These are phyloP conservation scores for Apolygus lucorum DNA, from an alignment of 1,140 invertebrate species.

Conservation along the genomic window DNA sequence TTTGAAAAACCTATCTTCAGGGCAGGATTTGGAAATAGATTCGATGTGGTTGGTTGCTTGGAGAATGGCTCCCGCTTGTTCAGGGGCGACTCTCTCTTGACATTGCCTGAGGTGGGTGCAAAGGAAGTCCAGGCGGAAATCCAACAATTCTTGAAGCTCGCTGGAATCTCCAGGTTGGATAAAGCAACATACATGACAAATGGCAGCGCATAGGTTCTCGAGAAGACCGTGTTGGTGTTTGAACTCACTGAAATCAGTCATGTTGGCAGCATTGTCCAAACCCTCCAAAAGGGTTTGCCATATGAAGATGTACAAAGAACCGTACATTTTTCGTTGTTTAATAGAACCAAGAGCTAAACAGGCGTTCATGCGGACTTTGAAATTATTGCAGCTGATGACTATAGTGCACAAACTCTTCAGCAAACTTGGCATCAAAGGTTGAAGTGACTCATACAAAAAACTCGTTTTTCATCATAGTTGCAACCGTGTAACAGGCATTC, in stretches of 20 bases:
- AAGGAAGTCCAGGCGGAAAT: conserved; percentile 16
- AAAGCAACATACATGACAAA: conserved; percentile 25
- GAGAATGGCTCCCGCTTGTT: not conserved
- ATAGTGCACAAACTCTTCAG: conserved; percentile 25
- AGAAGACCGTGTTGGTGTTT: conserved; percentile 27
- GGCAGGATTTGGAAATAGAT: not conserved
- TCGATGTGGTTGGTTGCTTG: not conserved
- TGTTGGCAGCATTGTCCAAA: conserved; percentile 29
- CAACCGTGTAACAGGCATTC: conserved; percentile 29
- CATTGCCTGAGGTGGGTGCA: conserved; percentile 15
- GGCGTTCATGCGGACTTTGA: conserved; percentile 30
- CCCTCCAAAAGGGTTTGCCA: conserved; percentile 28
- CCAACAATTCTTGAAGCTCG: conserved; percentile 19
- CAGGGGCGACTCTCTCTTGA: conserved; percentile 22
- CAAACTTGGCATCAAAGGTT: not conserved
- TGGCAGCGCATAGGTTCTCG: conserved; percentile 24
- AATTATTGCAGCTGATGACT: conserved; percentile 27
- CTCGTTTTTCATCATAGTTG: conserved; percentile 23
- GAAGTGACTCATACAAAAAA: conserved; percentile 3
- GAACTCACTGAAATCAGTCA: conserved; percentile 30
- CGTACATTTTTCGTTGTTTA: conserved; percentile 18
- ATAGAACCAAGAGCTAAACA: conserved; percentile 24
- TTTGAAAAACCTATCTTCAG: not conserved
- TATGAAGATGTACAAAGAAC: conserved; percentile 18
- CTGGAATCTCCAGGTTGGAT: conserved; percentile 19